Percentiles rank a stretch among this genome's conserved stretches.
Conservation (phyloP, 2,113 vertebrate species). For the Ageneiosus marmoratus region DNA sequence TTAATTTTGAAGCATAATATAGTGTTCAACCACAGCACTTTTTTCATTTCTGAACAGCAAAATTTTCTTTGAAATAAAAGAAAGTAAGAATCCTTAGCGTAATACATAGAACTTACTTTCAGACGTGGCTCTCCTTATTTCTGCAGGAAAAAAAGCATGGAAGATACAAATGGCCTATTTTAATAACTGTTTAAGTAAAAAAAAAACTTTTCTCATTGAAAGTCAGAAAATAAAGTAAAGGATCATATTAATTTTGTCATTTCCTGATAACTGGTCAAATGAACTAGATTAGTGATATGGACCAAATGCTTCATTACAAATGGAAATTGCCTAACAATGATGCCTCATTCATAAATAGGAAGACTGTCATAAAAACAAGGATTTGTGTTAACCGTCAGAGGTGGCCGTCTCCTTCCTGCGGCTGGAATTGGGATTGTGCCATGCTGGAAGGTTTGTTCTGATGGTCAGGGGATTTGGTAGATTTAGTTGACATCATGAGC, state of each 20-base stretch:
- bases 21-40: background rate
- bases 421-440: conserved; percentile 85
- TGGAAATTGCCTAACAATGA: background rate
- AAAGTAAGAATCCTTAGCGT: conserved; percentile 22
- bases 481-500: conserved; percentile 93
- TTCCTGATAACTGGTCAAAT: background rate
- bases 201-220: background rate
- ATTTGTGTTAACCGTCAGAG: conserved; percentile 81
- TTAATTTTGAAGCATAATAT: background rate
- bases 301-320: background rate
- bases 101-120: conserved; percentile 54
- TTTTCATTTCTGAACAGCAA: conserved; percentile 1
- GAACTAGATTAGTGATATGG: background rate
- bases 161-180: conserved; percentile 19
- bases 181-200: background rate
- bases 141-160: conserved; percentile 39
- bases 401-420: conserved; percentile 91
- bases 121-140: conserved; percentile 56
- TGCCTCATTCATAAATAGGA: background rate
- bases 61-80: conserved; percentile 42
- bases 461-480: conserved; percentile 94
- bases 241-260: background rate
- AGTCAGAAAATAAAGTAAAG: background rate
- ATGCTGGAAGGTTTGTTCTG: conserved; percentile 87
- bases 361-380: background rate